These are phyloP conservation scores for Acomys russatus DNA, from an alignment of 2,797 vertebrate species.

Conservation along the genomic window DNA sequence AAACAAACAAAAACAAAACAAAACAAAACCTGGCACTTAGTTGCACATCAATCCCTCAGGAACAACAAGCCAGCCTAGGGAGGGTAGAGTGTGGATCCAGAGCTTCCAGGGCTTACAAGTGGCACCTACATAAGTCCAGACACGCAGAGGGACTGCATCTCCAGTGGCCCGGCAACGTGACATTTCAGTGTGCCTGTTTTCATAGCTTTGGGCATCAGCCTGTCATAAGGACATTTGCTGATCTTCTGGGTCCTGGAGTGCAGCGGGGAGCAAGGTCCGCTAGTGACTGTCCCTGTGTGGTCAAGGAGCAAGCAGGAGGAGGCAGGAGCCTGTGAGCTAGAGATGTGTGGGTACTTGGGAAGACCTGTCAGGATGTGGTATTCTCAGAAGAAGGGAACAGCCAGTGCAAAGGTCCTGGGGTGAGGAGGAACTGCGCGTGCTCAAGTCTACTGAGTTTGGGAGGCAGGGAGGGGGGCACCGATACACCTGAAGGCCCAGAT, in stretches of 20 bases:
- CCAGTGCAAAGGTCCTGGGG: slow-evolving; percentile 62
- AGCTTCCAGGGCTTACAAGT: fast-evolving
- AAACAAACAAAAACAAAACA: too few species aligned
- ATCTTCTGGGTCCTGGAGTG: not conserved
- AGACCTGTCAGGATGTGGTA: not conserved
- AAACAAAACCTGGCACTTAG: not conserved
- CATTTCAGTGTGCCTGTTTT: not conserved
- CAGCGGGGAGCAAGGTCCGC: not conserved
- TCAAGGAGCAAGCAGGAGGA: not conserved
- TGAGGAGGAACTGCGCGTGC: not conserved
- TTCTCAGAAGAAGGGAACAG: not conserved
- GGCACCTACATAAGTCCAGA: not conserved
- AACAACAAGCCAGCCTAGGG: not conserved
- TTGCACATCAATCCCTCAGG: not conserved
- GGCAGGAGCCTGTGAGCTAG: not conserved
- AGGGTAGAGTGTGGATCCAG: not conserved
- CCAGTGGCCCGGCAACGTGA: too few species aligned
- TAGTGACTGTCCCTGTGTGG: fast-evolving
- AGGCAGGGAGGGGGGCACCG: not conserved
- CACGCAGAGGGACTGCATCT: fast-evolving
- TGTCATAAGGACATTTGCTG: fast-evolving
- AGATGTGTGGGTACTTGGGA: not conserved
- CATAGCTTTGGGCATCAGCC: not conserved
- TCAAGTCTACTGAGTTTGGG: not conserved
- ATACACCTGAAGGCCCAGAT: not conserved